These are phyloP conservation scores for Danio rerio DNA, from an alignment of 2,113 vertebrate species.

Conservation along the genomic window DNA sequence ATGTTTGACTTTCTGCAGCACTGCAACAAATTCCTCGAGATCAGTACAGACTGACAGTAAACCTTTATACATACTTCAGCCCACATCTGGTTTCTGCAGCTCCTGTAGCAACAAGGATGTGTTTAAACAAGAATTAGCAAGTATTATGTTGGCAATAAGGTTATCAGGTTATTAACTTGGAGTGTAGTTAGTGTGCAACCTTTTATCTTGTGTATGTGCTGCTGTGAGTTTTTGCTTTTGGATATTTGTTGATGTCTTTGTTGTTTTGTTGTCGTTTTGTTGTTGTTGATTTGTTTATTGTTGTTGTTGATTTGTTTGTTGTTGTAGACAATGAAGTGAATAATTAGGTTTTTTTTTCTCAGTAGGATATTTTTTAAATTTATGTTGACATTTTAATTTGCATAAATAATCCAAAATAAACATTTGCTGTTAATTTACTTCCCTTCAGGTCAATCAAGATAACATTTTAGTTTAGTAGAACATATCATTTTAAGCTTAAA, in stretches of 20 bases:
- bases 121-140: neutral
- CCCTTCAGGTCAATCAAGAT: too few relatives aligned
- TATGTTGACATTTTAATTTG: too few relatives aligned
- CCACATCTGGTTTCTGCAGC: neutral
- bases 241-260: neutral
- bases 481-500: too few relatives aligned
- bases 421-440: too few relatives aligned
- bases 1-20: constrained; percentile 7
- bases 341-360: too few relatives aligned
- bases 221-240: neutral
- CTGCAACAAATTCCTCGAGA: constrained; percentile 34
- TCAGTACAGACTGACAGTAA: constrained; percentile 27
- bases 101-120: neutral
- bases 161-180: neutral
- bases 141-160: too few relatives aligned
- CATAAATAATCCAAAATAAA: too few relatives aligned
- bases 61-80: neutral
- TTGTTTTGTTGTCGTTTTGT: too few relatives aligned
- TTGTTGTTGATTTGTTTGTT: too few relatives aligned
- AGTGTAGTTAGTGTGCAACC: neutral
- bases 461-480: too few relatives aligned
- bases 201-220: neutral
- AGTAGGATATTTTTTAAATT: too few relatives aligned
- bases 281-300: too few relatives aligned
- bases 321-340: constrained; percentile 1